Evolutionary conservation across 2,113 vertebrate species (phyloP).

Genomic region (Microtus richardsoni): DNA sequence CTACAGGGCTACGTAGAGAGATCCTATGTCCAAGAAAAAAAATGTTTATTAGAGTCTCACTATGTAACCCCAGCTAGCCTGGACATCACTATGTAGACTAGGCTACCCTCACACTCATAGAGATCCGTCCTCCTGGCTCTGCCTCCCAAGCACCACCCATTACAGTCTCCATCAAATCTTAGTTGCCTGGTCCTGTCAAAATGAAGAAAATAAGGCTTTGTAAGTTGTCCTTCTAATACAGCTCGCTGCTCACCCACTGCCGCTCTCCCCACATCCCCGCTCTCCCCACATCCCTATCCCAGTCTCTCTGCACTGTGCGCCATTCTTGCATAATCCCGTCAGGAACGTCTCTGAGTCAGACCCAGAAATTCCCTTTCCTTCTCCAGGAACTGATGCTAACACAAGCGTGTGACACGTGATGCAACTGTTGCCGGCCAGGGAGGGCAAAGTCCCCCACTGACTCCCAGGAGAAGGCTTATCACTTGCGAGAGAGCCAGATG

Average conservation of each 20-base stretch:
- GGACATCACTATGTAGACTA: neutral
- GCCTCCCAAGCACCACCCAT: neutral
- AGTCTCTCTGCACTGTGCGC: neutral
- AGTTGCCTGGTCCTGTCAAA: neutral
- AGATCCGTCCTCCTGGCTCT: neutral
- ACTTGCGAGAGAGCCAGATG: neutral
- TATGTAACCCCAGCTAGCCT: neutral
- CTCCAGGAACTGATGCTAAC: neutral
- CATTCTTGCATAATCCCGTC: neutral
- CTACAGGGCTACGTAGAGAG: neutral
- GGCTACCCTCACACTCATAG: neutral
- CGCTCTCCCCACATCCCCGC: neutral
- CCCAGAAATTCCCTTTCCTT: neutral
- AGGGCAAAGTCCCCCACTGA: neutral
- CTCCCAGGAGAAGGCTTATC: neutral
- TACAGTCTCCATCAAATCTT: neutral
- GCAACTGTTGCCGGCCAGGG: neutral
- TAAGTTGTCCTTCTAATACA: no score
- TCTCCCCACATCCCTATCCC: neutral
- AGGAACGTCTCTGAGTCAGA: neutral
- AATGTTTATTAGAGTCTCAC: neutral
- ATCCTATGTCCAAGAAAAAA: neutral
- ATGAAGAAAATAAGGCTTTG: no score
- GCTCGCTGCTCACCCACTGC: neutral
- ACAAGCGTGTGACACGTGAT: neutral